A percentile compares a stretch with the other conserved stretches of the same genome.
Conservation (phyloP, 2,888 invertebrate species). For the Catocala fraxini region DNA sequence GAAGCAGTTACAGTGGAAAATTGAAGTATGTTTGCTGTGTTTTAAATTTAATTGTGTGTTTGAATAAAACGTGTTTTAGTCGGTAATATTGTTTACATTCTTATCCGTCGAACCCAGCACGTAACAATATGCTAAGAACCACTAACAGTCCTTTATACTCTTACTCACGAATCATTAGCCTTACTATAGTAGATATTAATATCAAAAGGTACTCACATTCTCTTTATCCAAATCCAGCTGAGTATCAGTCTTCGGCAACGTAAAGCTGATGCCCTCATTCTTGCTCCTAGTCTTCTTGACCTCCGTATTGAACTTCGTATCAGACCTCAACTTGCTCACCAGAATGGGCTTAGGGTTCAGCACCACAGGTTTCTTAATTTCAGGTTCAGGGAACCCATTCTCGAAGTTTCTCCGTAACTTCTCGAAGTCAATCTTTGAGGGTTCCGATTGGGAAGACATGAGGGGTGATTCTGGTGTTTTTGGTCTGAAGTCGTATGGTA, state of each 20-base stretch:
- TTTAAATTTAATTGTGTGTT: no score
- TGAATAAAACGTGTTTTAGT: no score
- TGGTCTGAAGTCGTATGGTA: conserved; percentile 61
- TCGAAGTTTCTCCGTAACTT: conserved; percentile 74
- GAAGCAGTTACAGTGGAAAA: no score
- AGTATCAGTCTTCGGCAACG: conserved; percentile 63
- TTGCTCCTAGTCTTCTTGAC: conserved; percentile 57
- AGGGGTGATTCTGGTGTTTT: conserved; percentile 26
- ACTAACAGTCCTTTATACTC: no score
- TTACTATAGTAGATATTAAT: neutral
- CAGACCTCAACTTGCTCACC: conserved; percentile 52
- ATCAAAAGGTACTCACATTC: conserved; percentile 72
- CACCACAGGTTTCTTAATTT: conserved; percentile 38
- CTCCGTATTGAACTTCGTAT: conserved; percentile 66
- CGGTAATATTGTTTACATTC: no score
- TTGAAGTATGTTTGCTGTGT: no score
- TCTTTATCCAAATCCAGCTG: conserved; percentile 78
- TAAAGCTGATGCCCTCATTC: conserved; percentile 48
- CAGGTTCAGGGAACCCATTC: conserved; percentile 43
- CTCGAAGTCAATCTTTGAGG: conserved; percentile 58
- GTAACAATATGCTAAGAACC: no score
- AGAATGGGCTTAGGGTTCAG: conserved; percentile 62
- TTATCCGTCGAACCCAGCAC: no score
- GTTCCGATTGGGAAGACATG: neutral
- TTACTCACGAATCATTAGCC: no score